Evolutionary conservation across 2,797 vertebrate species (phyloP).

Genomic region (Miichthys miiuy): DNA sequence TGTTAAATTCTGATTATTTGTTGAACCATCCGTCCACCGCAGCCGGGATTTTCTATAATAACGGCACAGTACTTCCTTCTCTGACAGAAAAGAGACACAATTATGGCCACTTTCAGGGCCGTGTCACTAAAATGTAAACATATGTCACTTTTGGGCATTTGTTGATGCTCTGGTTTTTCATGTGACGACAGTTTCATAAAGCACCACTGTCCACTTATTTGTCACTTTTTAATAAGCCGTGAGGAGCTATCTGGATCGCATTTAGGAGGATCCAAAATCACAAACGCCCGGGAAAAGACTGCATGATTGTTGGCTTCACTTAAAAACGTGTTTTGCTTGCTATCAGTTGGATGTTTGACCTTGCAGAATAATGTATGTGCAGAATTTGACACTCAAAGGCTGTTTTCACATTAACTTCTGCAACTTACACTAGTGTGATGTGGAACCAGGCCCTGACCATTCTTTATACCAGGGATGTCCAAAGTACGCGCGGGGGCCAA

Average conservation of each 20-base stretch:
- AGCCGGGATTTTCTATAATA: no score
- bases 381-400: neutral
- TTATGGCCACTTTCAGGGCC: no score
- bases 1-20: neutral
- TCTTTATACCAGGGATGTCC: no score
- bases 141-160: neutral
- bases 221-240: neutral
- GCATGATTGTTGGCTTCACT: no score
- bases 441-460: neutral
- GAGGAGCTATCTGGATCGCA: no score
- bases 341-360: neutral
- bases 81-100: no score
- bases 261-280: no score
- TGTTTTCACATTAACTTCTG: neutral
- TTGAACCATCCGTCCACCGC: neutral
- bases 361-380: neutral
- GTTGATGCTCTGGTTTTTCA: neutral
- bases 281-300: no score
- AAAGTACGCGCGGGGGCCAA: no score
- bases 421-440: neutral
- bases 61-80: no score
- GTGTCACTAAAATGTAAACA: no score
- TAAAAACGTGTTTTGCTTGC: neutral
- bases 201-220: neutral
- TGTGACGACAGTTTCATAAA: neutral